phyloP scores from a whole-genome alignment of 2,797 vertebrate species.

The Ceryle rudis region DNA sequence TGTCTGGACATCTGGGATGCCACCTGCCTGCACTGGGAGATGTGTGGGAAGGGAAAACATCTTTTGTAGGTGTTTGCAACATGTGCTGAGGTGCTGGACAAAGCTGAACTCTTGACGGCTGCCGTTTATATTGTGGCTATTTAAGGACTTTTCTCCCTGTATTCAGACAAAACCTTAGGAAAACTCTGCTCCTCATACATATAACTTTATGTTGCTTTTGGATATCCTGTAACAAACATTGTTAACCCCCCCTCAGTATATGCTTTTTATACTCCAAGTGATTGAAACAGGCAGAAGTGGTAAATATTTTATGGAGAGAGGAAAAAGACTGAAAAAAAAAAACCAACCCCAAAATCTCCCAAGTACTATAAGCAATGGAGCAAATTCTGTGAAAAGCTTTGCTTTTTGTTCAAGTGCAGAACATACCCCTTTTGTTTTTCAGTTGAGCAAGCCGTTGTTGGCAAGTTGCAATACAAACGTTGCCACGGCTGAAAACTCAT shows the following conservation, averaged over 20 bases:
- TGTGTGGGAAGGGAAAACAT: background rate
- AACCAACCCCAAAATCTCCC: background rate
- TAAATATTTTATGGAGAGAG: background rate
- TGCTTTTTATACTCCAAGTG: background rate
- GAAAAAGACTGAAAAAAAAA: background rate
- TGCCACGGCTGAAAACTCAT: background rate
- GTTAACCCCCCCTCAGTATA: background rate
- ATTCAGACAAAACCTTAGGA: background rate
- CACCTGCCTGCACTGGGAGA: accelerated
- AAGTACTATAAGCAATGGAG: background rate
- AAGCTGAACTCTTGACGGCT: background rate
- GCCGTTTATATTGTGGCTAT: background rate
- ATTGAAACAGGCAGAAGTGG: background rate
- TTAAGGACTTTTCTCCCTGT: background rate
- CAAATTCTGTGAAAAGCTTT: background rate
- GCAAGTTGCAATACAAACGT: background rate
- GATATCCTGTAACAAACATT: background rate
- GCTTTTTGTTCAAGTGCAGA: background rate
- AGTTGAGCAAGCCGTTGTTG: background rate
- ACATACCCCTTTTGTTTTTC: background rate
- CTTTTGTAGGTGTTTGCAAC: background rate
- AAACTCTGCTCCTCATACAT: background rate
- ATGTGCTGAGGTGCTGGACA: background rate
- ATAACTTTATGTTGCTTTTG: background rate
- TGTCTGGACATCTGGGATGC: background rate